Evolutionary conservation across 2,113 vertebrate genomes (phyloP), one percentile per base, ranked within the genome.

Genomic region (Heterotis niloticus): DNA sequence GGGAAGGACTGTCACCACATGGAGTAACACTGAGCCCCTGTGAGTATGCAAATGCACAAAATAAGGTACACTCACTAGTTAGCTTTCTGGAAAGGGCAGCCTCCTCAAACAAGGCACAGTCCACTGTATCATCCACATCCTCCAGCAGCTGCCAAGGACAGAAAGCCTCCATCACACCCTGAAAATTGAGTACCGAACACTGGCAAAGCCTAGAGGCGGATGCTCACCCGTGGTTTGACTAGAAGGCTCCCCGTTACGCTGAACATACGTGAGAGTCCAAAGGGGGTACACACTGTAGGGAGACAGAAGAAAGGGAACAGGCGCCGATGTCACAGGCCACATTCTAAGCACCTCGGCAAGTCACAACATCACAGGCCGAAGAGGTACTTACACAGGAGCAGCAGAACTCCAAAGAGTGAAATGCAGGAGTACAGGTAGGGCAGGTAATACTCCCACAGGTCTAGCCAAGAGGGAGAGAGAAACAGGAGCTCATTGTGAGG

Each of bases 341-440:
- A 18, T 23, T 12, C 34, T 7, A 44, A 44, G 23, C 57, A 4
- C 20, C 4, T 5, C 57, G 44, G 57, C 18, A 60, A 34, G 4
- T 13, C 16, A 18, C 10, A n/a, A 18, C 20, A 57, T 5, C 12
- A 65, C 0, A 11, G 4, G 9, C 12, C 24, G 1, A 20, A 24
- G 76, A 29, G 52, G 34, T 26, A 95, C 96, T 96, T 81, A 99
- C 96, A 60, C 77, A 99, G 87, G 67, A 99, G 94, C 10, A 99
- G 92, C 83, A 99, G 85, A 23, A 96, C 94, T 0, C 98, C 98
- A 0, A 94, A 94, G 79, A 99, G 91, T 1, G 98, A 99, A 87
- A 98, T 96, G 81, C 95, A 95, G 0, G 98, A 99, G 89, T 99
- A 98, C 81, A 99, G 93, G 87, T 97, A 98, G 34, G 97, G 97